Percentiles rank a stretch among this genome's conserved stretches.
These are phyloP conservation scores for Brachylomia viminalis DNA, from an alignment of 2,888 invertebrate species.

Conservation along the genomic window DNA sequence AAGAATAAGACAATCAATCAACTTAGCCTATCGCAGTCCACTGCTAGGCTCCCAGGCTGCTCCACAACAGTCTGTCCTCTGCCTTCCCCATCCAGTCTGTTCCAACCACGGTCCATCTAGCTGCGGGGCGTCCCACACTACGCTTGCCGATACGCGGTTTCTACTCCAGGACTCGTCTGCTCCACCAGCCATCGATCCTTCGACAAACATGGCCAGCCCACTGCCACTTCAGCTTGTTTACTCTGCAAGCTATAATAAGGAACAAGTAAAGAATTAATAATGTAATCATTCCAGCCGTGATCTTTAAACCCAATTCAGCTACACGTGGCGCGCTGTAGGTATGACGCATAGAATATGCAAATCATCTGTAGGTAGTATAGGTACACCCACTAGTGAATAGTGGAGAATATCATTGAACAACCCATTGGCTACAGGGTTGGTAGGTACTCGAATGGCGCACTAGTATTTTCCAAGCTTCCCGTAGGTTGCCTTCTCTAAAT, in stretches of 20 bases:
- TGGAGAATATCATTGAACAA: background rate
- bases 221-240: background rate
- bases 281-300: constrained; percentile 30
- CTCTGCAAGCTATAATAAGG: background rate
- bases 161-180: background rate
- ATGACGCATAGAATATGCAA: constrained; percentile 38
- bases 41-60: background rate
- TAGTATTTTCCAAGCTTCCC: background rate
- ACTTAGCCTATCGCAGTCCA: background rate
- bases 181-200: background rate
- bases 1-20: background rate
- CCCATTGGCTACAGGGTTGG: background rate
- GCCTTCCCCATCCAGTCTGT: background rate
- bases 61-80: background rate
- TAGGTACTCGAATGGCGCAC: background rate
- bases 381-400: background rate
- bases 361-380: constrained; percentile 13
- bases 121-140: background rate
- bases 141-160: background rate
- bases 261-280: constrained; percentile 15
- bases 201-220: background rate
- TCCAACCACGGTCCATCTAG: background rate
- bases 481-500: background rate
- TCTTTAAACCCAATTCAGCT: constrained; percentile 42
- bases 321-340: constrained; percentile 24